These are phyloP conservation scores for Nettapus auritus DNA, from an alignment of 2,113 vertebrate genomes.

Conservation along the genomic window DNA sequence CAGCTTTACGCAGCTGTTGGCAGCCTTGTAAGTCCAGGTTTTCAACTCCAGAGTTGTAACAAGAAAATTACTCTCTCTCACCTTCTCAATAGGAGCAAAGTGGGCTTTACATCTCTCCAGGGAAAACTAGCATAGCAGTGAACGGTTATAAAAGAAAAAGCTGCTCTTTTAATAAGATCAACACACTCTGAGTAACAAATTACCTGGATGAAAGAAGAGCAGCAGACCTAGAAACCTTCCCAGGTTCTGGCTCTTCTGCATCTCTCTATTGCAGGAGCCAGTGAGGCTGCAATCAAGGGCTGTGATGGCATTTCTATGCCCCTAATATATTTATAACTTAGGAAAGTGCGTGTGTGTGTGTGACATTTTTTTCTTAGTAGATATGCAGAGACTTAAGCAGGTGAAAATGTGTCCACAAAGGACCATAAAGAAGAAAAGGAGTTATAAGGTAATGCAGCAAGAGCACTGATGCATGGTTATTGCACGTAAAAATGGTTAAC, in stretches of 20 bases:
- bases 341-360: background rate
- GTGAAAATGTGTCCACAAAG: conserved; percentile 69
- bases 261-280: background rate
- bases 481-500: conserved; percentile 71
- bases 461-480: conserved; percentile 70
- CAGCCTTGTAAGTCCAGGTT: background rate
- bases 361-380: background rate
- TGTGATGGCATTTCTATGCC: conserved; percentile 50
- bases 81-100: background rate
- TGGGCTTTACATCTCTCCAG: background rate
- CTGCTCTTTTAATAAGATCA: background rate
- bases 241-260: background rate
- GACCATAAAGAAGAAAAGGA: conserved; percentile 68
- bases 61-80: background rate
- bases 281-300: background rate
- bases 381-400: conserved; percentile 59
- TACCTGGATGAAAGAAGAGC: background rate
- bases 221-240: background rate
- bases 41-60: background rate
- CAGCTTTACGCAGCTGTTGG: background rate
- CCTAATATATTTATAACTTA: conserved; percentile 40
- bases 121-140: background rate
- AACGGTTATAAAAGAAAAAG: background rate
- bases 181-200: background rate
- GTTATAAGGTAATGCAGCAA: conserved; percentile 70